These are phyloP conservation scores for Epirrhoe alternata DNA, from an alignment of 2,888 invertebrate genomes.

Conservation along the genomic window DNA sequence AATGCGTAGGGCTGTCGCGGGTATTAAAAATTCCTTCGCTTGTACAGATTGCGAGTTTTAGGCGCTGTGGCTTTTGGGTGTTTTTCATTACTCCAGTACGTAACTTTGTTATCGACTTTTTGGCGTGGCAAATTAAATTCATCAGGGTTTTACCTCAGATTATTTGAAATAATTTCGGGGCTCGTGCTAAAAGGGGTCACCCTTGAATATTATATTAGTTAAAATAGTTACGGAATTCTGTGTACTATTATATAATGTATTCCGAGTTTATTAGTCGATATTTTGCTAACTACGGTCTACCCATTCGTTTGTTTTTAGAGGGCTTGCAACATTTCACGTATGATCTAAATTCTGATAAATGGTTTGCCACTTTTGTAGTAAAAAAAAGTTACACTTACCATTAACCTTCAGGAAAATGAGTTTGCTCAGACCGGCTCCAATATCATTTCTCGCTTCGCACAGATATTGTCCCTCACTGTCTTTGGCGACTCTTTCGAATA, in stretches of 20 bases:
- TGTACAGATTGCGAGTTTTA: slow-evolving; percentile 23
- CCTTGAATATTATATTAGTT: too few relatives aligned
- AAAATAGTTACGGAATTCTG: too few relatives aligned
- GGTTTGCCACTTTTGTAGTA: background rate
- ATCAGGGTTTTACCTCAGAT: background rate
- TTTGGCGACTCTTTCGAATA: slow-evolving; percentile 93
- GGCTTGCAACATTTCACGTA: too few relatives aligned
- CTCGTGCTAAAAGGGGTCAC: too few relatives aligned
- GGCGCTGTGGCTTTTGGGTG: slow-evolving; percentile 22
- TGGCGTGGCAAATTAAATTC: slow-evolving; percentile 24
- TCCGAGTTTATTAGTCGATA: too few relatives aligned
- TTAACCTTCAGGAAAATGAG: slow-evolving; percentile 95
- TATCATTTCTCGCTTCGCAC: slow-evolving; percentile 96
- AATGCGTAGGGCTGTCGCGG: slow-evolving; percentile 43
- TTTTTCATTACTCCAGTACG: slow-evolving; percentile 27
- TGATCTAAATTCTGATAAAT: too few relatives aligned
- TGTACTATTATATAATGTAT: too few relatives aligned
- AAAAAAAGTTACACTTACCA: slow-evolving; percentile 84
- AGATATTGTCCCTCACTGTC: slow-evolving; percentile 96
- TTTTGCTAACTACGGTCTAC: too few relatives aligned
- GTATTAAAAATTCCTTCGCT: slow-evolving; percentile 51
- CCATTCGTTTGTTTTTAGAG: too few relatives aligned
- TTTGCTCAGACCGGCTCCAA: slow-evolving; percentile 96
- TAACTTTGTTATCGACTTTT: slow-evolving; percentile 28
- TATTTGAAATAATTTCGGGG: background rate